Base-by-base conservation (phyloP, 1,140 invertebrate species). In the Halesus radiatus region DNA sequence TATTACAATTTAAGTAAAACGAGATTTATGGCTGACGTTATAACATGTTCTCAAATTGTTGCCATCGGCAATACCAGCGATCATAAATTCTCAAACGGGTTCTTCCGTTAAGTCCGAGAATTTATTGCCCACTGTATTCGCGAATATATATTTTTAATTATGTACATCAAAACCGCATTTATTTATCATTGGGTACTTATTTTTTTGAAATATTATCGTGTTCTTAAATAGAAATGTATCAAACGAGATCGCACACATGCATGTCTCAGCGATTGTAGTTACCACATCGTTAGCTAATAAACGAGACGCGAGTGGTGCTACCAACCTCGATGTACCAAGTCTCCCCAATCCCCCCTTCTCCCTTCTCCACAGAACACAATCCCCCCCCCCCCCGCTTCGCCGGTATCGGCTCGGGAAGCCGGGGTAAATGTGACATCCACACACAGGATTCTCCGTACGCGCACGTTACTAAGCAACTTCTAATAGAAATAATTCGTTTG, bases 261-360 rank as follows among this genome's bases (percentile, higher is more conserved):
- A 52, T 13, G 77, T 81, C 79, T 80, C 76, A 81, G 75, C 80
- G 82, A 81, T 80, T 80, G 80, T 81, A 83, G 80, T 80, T 80
- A 83, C 82, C 82, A 83, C 82, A 81, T 83, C 82, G 78, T 83
- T 83, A 83, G 82, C 82, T 83, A 83, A 83, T 83, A 83, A 83
- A 83, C 80, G 80, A 77, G 80, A 77, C 77, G 76, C 54, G 79
- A 54, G 52, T 32, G 70, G 50, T 50, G 78, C 64, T 29, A 58
- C 54, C 73, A 58, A 52, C 56, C 58, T 73, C 75, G 45, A 62
- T 45, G n/a, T 54, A 50, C 64, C 64, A 23, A 53, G 53, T 23
- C 26, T n/a, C 16, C 18, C 72, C 75, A 72, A 54, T 26, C 56
- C 52, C 64, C 66, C 56, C 64, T 66, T 23, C 26, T n/a, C 16